These are phyloP conservation scores for Tympanuchus pallidicinctus DNA, from an alignment of 2,113 vertebrate genomes.

Conservation along the genomic window DNA sequence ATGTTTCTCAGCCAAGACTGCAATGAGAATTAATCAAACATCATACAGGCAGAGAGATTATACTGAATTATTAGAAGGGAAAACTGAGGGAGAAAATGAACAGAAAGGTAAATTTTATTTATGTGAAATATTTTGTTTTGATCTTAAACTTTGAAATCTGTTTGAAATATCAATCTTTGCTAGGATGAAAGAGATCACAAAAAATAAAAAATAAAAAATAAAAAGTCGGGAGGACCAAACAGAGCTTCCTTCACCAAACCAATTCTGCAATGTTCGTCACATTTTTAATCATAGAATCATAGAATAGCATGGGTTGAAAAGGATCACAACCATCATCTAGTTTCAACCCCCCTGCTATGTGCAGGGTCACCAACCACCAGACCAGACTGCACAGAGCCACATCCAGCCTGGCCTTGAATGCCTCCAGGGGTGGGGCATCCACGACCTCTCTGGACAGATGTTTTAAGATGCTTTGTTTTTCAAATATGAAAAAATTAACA, in stretches of 20 bases:
- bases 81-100: neutral
- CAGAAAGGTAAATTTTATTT: neutral
- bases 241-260: neutral
- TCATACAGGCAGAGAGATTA: neutral
- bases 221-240: neutral
- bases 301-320: no score
- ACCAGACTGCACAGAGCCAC: no score
- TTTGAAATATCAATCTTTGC: neutral
- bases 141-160: neutral
- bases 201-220: neutral
- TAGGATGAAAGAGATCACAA: neutral
- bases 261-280: neutral
- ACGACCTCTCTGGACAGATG: no score
- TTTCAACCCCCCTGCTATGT: no score
- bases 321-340: no score
- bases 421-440: no score
- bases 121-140: neutral
- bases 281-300: neutral
- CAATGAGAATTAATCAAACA: neutral
- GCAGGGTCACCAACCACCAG: no score
- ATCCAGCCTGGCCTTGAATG: no score
- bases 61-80: neutral
- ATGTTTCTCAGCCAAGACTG: neutral
- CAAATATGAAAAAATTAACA: neutral
- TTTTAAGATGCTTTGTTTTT: constrained; percentile 25